These are phyloP conservation scores for Teleiodes luculella DNA, from an alignment of 2,888 invertebrate species.

Conservation along the genomic window DNA sequence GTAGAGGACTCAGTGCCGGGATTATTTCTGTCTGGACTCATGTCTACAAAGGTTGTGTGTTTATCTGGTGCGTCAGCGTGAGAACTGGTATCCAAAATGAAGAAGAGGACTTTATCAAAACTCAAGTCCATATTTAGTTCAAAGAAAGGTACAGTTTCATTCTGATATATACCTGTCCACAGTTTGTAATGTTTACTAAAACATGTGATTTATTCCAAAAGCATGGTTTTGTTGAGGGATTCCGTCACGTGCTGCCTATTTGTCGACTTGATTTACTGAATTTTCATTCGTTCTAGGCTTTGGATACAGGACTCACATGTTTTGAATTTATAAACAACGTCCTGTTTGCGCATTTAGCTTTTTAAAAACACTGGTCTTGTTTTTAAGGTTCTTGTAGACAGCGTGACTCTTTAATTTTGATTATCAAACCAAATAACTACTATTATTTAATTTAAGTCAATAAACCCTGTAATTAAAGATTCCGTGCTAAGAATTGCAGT, in stretches of 20 bases:
- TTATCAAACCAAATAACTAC: too few relatives aligned
- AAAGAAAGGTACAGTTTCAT: conserved; percentile 57
- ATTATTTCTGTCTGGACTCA: conserved; percentile 70
- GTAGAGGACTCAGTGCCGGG: conserved; percentile 69
- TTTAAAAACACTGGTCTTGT: not conserved
- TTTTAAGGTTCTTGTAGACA: too few relatives aligned
- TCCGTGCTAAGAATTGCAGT: not conserved
- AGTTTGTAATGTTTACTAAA: not conserved
- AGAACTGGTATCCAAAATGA: conserved; percentile 49
- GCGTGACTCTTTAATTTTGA: too few relatives aligned
- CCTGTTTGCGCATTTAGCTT: not conserved
- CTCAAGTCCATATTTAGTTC: conserved; percentile 69
- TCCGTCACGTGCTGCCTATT: conserved; percentile 26
- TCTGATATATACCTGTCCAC: conserved; percentile 9
- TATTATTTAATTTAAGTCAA: conserved; percentile 2
- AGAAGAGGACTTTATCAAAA: conserved; percentile 71
- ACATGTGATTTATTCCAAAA: conserved; percentile 16
- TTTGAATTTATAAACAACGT: conserved; percentile 9
- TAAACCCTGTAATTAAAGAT: not conserved
- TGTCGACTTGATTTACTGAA: conserved; percentile 16
- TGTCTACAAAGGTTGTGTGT: conserved; percentile 54
- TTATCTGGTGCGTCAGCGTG: conserved; percentile 37
- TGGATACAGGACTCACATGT: conserved; percentile 7
- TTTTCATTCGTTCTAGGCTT: not conserved
- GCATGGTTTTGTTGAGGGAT: conserved; percentile 26